Evolutionary conservation across 2,113 vertebrate genomes (phyloP).

Genomic region (Scartelaos histophorus): DNA sequence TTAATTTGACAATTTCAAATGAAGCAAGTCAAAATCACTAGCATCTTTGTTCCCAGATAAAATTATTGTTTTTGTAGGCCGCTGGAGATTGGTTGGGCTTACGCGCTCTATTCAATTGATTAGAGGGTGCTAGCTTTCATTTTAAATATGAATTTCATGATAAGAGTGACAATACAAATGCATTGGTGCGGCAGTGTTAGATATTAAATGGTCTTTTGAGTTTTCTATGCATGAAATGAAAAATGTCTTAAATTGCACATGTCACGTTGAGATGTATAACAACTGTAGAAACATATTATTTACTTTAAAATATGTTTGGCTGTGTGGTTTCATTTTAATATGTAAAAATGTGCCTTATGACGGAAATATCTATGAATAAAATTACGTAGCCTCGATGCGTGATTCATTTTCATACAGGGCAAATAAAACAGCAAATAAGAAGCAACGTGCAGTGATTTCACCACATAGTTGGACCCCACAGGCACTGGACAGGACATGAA

Average conservation of each 20-base stretch:
- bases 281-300: constrained; percentile 11
- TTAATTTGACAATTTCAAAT: constrained; percentile 5
- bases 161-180: constrained; percentile 4
- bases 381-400: constrained; percentile 1
- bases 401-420: constrained; percentile 12
- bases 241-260: background rate
- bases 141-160: constrained; percentile 5
- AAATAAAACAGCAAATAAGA: background rate
- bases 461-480: background rate
- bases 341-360: background rate
- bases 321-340: constrained; percentile 2
- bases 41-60: constrained; percentile 10
- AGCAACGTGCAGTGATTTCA: background rate
- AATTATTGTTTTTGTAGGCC: constrained; percentile 8
- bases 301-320: constrained; percentile 9
- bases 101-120: constrained; percentile 1
- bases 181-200: background rate
- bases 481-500: background rate
- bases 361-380: constrained; percentile 9
- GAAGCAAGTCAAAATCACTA: constrained; percentile 2
- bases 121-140: constrained; percentile 7
- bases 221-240: background rate
- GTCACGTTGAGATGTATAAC: background rate
- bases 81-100: constrained; percentile 1
- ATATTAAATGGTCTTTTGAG: constrained; percentile 8